phyloP scores from a whole-genome alignment of 30 jellyfish, hydroid and myxozoan genomes.

The Rhopilema esculentum region DNA sequence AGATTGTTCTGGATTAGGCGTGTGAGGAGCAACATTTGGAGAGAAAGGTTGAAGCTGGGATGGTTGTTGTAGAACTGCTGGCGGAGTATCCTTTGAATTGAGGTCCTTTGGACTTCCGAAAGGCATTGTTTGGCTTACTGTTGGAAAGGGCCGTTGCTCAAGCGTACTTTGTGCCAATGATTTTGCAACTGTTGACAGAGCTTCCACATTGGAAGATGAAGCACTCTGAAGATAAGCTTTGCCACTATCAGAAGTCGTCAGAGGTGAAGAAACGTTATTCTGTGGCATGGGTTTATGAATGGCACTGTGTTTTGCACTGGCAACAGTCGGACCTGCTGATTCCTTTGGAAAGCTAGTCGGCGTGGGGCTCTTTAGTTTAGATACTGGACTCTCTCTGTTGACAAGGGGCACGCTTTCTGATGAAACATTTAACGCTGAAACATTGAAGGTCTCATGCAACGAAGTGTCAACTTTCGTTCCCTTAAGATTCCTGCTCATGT shows the following conservation, averaged over 20 bases:
- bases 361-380: background rate
- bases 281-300: too few species aligned
- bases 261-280: background rate
- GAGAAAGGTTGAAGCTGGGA: constrained; percentile 50
- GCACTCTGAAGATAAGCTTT: background rate
- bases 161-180: background rate
- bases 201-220: background rate
- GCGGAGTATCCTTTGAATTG: background rate
- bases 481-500: constrained; percentile 34
- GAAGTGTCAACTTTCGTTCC: constrained; percentile 1
- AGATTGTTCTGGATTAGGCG: constrained; percentile 25
- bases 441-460: background rate
- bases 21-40: constrained; percentile 28
- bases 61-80: background rate
- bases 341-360: background rate
- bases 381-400: background rate
- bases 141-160: background rate
- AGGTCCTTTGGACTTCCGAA: background rate
- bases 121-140: background rate
- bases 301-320: background rate
- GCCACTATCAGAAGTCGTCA: background rate
- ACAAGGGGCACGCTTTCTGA: background rate
- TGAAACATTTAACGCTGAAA: constrained; percentile 1
- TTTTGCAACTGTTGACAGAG: background rate
- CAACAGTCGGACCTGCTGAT: background rate